Base-by-base conservation (phyloP, 1,140 invertebrate species). In the Pseudomyrmex sp. region DNA sequence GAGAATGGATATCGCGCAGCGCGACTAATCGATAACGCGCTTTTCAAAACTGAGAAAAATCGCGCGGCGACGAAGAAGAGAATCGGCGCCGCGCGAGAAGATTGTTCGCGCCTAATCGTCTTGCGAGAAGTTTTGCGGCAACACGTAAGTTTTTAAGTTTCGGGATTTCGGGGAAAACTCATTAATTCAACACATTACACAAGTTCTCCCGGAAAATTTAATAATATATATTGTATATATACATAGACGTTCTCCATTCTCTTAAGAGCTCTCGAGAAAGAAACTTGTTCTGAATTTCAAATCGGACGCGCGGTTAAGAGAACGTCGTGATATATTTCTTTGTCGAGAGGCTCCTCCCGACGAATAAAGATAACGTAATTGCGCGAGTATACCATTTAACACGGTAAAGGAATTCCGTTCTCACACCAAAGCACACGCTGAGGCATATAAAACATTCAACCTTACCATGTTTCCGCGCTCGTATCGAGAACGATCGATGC, bases 171-270 rank as follows among this genome's bases (percentile, higher is more conserved):
- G 15, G 0, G 35, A 35, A 35, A 63, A 63, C 46, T 75, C 9
- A 52, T 63, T 75, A 75, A 62, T 54, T 76, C 48, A 35, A 52
- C n/a, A 52, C 26, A 13, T 65, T 76, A 65, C 35, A 7, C 61
- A 65, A 65, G 23, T 52, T 52, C 46, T 35, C 18, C 2, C 35
- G 35, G 48, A 5, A n/a, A 69, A 66, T 66, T 66, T 12, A 52
- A 76, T 35, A 74, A 50, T 18, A 2, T 12, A n/a, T 35, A 35
- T 35, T 35, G 35, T 35, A 18, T n/a, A 5, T 50, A 35, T 56
- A 56, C 1, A 2, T 2, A 68, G n/a, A 75, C 56, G 26, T 26
- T 63, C 20, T 48, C 26, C 44, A 26, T 26, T 63, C 35, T 15
- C 23, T 52, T 18, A 62, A 10, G 2, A 61, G 15, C 8, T 35